These are phyloP conservation scores for Oncorhynchus tshawytscha DNA, from an alignment of 2,113 vertebrate species.

Conservation along the genomic window DNA sequence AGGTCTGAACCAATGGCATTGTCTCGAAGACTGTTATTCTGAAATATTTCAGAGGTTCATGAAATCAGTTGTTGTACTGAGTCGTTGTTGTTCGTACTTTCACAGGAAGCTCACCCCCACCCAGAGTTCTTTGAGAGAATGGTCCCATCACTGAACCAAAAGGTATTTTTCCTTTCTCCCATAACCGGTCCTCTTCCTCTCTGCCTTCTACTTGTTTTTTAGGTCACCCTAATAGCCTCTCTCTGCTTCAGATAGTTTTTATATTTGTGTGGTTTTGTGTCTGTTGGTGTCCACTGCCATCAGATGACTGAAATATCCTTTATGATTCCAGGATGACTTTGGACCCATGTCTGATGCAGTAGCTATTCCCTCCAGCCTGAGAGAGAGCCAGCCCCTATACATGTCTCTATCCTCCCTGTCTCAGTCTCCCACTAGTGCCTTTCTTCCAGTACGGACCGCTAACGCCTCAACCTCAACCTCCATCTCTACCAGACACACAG, in stretches of 20 bases:
- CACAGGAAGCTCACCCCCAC: conserved; percentile 76
- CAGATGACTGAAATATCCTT: neutral
- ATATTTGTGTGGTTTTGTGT: neutral
- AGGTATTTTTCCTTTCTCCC: conserved; percentile 48
- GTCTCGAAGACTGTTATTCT: neutral
- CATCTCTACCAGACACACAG: conserved; percentile 54
- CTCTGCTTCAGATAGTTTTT: neutral
- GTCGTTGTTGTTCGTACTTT: neutral
- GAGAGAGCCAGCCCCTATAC: conserved; percentile 18
- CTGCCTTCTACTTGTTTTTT: neutral
- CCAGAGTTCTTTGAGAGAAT: conserved; percentile 76
- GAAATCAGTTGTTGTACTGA: neutral
- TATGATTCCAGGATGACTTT: neutral
- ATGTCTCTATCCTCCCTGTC: conserved; percentile 47
- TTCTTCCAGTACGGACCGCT: conserved; percentile 7
- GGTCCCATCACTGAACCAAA: conserved; percentile 65
- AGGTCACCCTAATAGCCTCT: neutral
- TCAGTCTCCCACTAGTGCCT: conserved; percentile 36
- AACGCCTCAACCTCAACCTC: conserved; percentile 24
- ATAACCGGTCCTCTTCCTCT: neutral
- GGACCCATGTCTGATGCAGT: neutral
- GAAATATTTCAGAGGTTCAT: neutral
- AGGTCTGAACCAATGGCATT: conserved; percentile 57
- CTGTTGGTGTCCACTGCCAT: conserved; percentile 25
- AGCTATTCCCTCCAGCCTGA: conserved; percentile 11